A percentile compares a stretch with the other conserved stretches of the same genome.
phyloP scores from a whole-genome alignment of 2,113 vertebrate genomes.

The Emydura subglobosa region DNA sequence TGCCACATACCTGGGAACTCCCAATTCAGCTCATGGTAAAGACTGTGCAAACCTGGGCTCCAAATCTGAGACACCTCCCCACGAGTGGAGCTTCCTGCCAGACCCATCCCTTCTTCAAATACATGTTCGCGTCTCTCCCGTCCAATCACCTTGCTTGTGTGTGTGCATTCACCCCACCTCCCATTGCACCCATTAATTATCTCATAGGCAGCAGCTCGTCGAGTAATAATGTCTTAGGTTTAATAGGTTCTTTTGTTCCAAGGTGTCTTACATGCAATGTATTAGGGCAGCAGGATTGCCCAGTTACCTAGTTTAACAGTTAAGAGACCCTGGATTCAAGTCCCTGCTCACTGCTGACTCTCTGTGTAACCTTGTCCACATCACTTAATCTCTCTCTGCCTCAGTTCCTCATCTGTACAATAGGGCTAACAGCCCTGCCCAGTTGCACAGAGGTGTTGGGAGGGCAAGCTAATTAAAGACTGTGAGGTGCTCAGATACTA shows the following conservation, averaged over 20 bases:
- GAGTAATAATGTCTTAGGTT: not conserved
- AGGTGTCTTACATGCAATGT: not conserved
- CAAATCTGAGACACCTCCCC: not conserved
- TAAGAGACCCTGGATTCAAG: not conserved
- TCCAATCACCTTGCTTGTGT: not conserved
- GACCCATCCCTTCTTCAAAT: accelerated
- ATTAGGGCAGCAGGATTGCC: not conserved
- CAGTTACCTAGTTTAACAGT: not conserved
- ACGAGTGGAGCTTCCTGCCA: accelerated
- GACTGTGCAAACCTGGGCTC: no score
- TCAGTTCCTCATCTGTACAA: accelerated
- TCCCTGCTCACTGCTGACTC: not conserved
- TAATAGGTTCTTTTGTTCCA: not conserved
- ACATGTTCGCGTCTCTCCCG: accelerated
- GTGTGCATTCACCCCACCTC: accelerated
- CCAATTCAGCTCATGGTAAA: not conserved
- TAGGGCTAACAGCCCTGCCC: not conserved
- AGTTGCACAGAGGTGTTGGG: not conserved
- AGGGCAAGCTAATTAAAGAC: not conserved
- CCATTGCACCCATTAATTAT: not conserved
- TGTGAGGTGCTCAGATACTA: not conserved
- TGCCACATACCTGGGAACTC: not conserved
- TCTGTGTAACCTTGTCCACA: accelerated
- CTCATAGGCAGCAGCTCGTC: not conserved
- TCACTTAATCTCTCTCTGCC: accelerated